Conservation (phyloP, 2,797 vertebrate species). For the Acestrorhynchus altus region DNA sequence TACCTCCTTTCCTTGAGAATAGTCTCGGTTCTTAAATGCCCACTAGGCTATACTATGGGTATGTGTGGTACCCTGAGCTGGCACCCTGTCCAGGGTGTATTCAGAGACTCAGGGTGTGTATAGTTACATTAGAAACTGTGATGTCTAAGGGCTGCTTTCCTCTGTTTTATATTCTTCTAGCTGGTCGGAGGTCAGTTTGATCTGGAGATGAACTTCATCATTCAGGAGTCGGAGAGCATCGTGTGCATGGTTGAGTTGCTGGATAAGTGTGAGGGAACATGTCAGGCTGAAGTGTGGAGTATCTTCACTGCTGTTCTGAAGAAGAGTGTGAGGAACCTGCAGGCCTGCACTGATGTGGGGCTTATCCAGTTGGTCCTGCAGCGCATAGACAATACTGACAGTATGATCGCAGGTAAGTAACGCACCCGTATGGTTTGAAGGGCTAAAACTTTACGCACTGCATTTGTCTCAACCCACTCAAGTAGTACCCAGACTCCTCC, state of each 20-base stretch:
- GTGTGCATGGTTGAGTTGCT: constrained; percentile 94
- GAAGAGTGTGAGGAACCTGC: constrained; percentile 95
- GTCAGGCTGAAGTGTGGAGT: constrained; percentile 98
- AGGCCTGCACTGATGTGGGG: constrained; percentile 89
- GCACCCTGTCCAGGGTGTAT: no score
- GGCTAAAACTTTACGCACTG: no score
- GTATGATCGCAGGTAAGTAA: constrained; percentile 92
- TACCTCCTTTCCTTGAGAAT: no score
- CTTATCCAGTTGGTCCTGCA: constrained; percentile 90
- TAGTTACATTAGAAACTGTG: not conserved
- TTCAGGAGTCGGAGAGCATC: constrained; percentile 94
- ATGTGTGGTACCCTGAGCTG: no score
- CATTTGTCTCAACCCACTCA: no score
- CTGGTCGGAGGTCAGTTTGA: constrained; percentile 96
- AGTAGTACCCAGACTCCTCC: no score
- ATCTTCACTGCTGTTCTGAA: constrained; percentile 97
- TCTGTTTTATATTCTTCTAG: constrained; percentile 68
- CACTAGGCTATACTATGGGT: no score
- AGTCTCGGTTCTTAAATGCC: no score
- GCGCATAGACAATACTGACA: constrained; percentile 86
- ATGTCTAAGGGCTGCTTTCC: not conserved
- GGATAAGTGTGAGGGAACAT: constrained; percentile 91
- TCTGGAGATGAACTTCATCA: constrained; percentile 99
- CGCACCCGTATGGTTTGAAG: no score
- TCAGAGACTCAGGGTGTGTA: no score